A percentile compares a stretch with the other conserved stretches of the same genome.
Evolutionary conservation across 2,113 vertebrate species (phyloP).

Genomic region (Notothenia rossii): DNA sequence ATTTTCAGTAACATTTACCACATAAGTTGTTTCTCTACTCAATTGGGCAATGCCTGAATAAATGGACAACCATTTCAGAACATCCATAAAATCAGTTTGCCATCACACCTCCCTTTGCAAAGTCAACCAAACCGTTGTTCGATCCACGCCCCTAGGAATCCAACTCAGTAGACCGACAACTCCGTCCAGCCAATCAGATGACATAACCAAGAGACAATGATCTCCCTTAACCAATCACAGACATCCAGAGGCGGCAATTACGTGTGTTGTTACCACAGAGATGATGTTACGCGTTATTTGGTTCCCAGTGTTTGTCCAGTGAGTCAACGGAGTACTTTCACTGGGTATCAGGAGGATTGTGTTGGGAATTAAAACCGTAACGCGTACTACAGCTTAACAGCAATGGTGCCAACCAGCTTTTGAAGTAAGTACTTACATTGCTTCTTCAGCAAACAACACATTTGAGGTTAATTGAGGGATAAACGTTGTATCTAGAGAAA

Average conservation of each 20-base stretch:
- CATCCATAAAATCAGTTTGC: neutral
- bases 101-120: constrained; percentile 49
- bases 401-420: constrained; percentile 22
- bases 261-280: constrained; percentile 69
- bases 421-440: constrained; percentile 37
- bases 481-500: neutral
- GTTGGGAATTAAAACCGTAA: constrained; percentile 16
- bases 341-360: constrained; percentile 7
- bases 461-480: too few relatives aligned
- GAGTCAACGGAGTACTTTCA: constrained; percentile 41
- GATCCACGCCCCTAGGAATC: constrained; percentile 23
- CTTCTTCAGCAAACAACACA: too few relatives aligned
- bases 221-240: constrained; percentile 64
- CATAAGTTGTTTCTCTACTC: too few relatives aligned
- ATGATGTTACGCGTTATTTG: constrained; percentile 66
- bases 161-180: neutral
- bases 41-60: too few relatives aligned
- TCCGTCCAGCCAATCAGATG: constrained; percentile 55
- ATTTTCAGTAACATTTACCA: too few relatives aligned
- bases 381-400: neutral
- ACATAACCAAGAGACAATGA: rapidly evolving
- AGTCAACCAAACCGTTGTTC: constrained; percentile 75
- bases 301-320: neutral
- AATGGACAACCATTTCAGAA: too few relatives aligned
- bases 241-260: constrained; percentile 12